Base-by-base conservation (phyloP, 1,140 invertebrate genomes). In the Sarcophaga peregrina region DNA sequence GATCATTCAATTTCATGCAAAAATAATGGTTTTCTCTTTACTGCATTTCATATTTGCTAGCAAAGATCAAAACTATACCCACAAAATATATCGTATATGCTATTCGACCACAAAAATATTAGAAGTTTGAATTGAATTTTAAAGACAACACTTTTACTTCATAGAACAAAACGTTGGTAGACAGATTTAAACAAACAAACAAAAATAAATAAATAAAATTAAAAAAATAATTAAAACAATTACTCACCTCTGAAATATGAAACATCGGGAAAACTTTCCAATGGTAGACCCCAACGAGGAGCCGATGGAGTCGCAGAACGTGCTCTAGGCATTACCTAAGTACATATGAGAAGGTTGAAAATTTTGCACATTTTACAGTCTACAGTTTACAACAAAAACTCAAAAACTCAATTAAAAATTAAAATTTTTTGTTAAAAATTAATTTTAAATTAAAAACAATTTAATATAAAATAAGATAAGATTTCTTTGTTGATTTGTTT, bases 291-390 rank as follows among this genome's bases (percentile, higher is more conserved):
- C 93, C 93, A 93, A 85, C 93, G 93, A 80, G 92, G 92, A 82
- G 85, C 85, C 84, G 92, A 92, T 75, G 94, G 93, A 72, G 93
- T 94, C 83, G 93, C 91, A 58, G 94, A 95, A 83, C 94, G 92
- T 47, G 94, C 93, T 81, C 94, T 91, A 85, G 94, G 93, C 85
- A 93, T 92, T 58, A 95, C 91, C 93, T 94, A 85, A 89, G 47
- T 52, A 78, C 52, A 81, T 20, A 81, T 58, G 52, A 58, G 10
- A 81, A 52, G n/a, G n/a, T 37, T 37, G 25, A 37, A 37, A 37
- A 37, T 37, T 37, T 37, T 25, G 1, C 20, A 72, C 37, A 20
- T 72, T 20, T 72, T 25, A 20, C 62, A 54, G 25, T 37, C 25
- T 37, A 37, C 25, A 37, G 25, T 37, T 37, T 37, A 37, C 25